These are phyloP conservation scores for Onychostoma macrolepis DNA, from an alignment of 2,113 vertebrate genomes.

Conservation along the genomic window DNA sequence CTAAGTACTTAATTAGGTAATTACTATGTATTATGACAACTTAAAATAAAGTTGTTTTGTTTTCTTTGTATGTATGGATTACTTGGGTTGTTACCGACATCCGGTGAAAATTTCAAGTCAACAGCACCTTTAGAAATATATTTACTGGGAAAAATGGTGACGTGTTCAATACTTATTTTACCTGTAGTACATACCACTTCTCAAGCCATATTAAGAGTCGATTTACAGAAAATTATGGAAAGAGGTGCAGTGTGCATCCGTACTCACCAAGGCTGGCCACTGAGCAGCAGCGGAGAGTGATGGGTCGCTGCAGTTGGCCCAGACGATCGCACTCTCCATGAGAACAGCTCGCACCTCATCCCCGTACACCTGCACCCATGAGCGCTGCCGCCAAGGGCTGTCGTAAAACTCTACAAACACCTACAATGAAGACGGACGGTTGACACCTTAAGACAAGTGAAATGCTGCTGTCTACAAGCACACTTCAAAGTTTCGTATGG, in stretches of 20 bases:
- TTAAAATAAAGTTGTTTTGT: too few relatives aligned
- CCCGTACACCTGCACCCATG: constrained; percentile 95
- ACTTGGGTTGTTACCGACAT: too few relatives aligned
- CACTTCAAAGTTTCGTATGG: neutral
- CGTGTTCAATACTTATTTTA: too few relatives aligned
- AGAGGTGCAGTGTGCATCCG: neutral
- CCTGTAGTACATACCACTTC: neutral
- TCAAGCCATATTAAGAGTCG: neutral
- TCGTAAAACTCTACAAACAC: constrained; percentile 97
- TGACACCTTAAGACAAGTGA: neutral
- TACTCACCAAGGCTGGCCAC: constrained; percentile 94
- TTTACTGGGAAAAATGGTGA: too few relatives aligned
- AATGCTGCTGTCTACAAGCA: neutral
- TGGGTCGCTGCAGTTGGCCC: constrained; percentile 84
- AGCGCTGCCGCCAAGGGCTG: constrained; percentile 83
- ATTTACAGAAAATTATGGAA: neutral
- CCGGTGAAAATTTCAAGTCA: too few relatives aligned
- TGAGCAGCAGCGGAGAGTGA: constrained; percentile 74
- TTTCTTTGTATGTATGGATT: too few relatives aligned
- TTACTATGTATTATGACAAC: too few relatives aligned
- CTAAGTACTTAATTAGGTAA: too few relatives aligned
- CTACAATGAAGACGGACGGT: constrained; percentile 67
- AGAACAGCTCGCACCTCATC: constrained; percentile 90
- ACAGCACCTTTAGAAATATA: too few relatives aligned
- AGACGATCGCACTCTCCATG: constrained; percentile 90